A percentile compares a stretch with the other conserved stretches of the same genome.
These are phyloP conservation scores for Varanus komodoensis DNA, from an alignment of 2,113 vertebrate genomes.

Conservation along the genomic window DNA sequence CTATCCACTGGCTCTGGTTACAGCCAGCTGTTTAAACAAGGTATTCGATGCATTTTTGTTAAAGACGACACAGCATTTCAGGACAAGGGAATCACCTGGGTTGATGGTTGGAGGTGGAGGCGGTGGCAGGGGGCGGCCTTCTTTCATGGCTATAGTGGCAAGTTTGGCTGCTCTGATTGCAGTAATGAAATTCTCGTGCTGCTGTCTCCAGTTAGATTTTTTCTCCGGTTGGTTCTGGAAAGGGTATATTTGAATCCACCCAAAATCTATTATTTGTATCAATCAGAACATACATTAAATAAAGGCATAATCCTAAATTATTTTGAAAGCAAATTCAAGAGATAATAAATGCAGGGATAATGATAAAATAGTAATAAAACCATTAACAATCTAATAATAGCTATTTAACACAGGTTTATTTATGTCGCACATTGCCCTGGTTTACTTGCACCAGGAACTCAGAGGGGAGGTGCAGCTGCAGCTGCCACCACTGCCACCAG, in stretches of 20 bases:
- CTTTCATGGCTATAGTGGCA: slow-evolving; percentile 59
- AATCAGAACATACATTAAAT: neutral
- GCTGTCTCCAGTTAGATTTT: slow-evolving; percentile 74
- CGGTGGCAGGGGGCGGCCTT: slow-evolving; percentile 62
- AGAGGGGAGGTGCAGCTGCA: neutral
- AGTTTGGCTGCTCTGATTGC: slow-evolving; percentile 59
- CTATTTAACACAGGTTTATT: neutral
- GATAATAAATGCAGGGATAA: neutral
- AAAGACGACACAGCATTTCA: neutral
- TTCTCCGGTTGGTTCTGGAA: slow-evolving; percentile 58
- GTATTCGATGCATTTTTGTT: neutral
- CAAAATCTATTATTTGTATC: neutral
- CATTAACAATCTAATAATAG: neutral
- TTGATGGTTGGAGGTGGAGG: slow-evolving; percentile 57
- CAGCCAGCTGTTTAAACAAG: neutral
- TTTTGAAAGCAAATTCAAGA: neutral
- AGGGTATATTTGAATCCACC: slow-evolving; percentile 27
- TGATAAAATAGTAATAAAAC: neutral
- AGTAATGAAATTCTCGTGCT: slow-evolving; percentile 73
- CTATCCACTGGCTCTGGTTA: neutral
- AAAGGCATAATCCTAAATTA: neutral
- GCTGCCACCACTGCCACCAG: too few species aligned
- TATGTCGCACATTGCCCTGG: neutral
- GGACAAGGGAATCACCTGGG: slow-evolving; percentile 59
- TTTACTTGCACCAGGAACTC: neutral